These are phyloP conservation scores for Lordiphosa stackelbergi DNA, from an alignment of 1,140 invertebrate genomes.

Conservation along the genomic window DNA sequence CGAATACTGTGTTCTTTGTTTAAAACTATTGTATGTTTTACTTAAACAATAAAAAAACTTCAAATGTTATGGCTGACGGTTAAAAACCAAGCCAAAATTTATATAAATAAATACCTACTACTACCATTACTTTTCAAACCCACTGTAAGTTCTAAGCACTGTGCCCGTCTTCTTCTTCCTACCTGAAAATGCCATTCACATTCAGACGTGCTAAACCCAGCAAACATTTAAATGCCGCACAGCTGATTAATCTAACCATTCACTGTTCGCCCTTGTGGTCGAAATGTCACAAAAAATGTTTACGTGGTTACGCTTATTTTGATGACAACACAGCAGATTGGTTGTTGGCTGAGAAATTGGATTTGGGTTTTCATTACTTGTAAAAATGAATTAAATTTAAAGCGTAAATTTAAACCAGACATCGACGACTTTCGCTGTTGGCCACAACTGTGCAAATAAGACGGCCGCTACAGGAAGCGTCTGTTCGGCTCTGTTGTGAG, in stretches of 20 bases:
- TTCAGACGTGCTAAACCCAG: too few relatives aligned
- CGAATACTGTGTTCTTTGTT: too few relatives aligned
- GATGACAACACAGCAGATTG: slow-evolving; percentile 70
- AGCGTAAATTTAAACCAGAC: slow-evolving; percentile 19
- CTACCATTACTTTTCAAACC: too few relatives aligned
- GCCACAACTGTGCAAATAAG: slow-evolving; percentile 51
- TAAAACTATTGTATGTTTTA: too few relatives aligned
- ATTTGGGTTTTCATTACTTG: slow-evolving; percentile 23
- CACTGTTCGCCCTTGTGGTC: slow-evolving; percentile 26
- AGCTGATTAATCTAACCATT: slow-evolving; percentile 6
- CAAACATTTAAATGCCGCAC: neutral
- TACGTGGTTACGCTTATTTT: slow-evolving; percentile 56
- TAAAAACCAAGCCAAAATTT: too few relatives aligned
- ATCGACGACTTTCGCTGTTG: slow-evolving; percentile 14
- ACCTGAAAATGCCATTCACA: too few relatives aligned
- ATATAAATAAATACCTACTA: too few relatives aligned
- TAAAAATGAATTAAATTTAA: slow-evolving; percentile 61
- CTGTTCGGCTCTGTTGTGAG: slow-evolving; percentile 16
- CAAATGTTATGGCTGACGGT: too few relatives aligned
- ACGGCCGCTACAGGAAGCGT: slow-evolving; percentile 44
- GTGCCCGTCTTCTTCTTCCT: too few relatives aligned
- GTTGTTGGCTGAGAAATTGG: slow-evolving; percentile 19
- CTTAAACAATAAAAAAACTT: too few relatives aligned
- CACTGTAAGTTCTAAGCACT: too few relatives aligned
- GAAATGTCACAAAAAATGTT: slow-evolving; percentile 25